Base-by-base conservation (phyloP, 2,888 invertebrate species). In the Sinodicranocentrus sp. region DNA sequence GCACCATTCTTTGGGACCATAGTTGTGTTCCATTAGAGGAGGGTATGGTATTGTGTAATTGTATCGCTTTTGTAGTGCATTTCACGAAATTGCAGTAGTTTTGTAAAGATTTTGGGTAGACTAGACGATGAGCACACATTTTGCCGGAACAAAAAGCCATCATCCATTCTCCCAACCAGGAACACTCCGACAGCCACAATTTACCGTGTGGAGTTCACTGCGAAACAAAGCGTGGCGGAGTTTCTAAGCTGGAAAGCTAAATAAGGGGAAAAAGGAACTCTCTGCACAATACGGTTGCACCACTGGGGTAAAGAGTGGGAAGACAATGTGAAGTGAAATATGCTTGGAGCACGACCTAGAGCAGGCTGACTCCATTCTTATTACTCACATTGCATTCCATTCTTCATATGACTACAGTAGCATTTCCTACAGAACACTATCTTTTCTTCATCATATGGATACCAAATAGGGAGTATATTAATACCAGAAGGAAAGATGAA, bases 241-340 rank as follows among this genome's bases (percentile, higher is more conserved):
- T 48, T 70, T 33, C 3, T 33, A 33, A 33, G 33, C 26, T 70
- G 19, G 19, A 44, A 25, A 61, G 44, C 23, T 61, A 33, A 52
- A 73, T 28, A 21, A 54, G n/a, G 28, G 48, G 59, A 39, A 33
- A 33, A 33, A 33, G 33, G 33, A 33, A 33, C 5, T 33, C 10
- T 33, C 10, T 6, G 33, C 10, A 33, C 33, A 33, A 3, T 33
- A 33, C 33, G 3, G 10, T 10, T 33, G 10, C 33, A 33, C 33
- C 33, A n/a, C 33, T 6, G 33, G 10, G 33, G 33, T 33, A n/a
- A 33, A 63, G 63, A 63, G 28, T 26, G 10, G 63, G 28, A 10
- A 70, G 70, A 78, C 77, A 70, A 59, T 59, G 73, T 70, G 70
- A 78, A 65, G 72, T 79, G 71, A 79, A 79, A 79, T 79, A 79